Base-by-base conservation (phyloP, 2,797 vertebrate genomes). In the Sebastolobus altivelis region DNA sequence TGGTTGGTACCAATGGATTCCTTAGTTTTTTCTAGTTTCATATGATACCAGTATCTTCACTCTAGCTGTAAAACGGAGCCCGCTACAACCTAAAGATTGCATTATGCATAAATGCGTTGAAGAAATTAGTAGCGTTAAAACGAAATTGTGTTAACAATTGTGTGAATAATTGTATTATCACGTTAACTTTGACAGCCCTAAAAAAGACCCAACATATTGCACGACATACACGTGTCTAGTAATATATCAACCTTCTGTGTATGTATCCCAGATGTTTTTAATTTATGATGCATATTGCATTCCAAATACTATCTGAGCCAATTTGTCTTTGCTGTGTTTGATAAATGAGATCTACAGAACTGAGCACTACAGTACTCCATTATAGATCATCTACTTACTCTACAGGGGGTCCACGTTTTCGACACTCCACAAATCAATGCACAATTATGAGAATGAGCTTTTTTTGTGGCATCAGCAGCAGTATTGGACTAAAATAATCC, bases 401-500 rank as follows among this genome's bases (percentile, higher is more conserved):
- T 8, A 61, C 27, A 83, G 38, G 20, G 37, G 38, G 18, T 31
- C 43, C 31, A 61, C 16, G 31, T 69, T 78, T 65, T 49, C 22
- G 10, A 72, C 60, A 56, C 56, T 43, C 54, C 52, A 75, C 62
- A 73, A 77, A 82, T 83, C 73, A 74, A 31, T 37, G 3, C n/a
- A 7, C 43, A 77, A 33, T 83, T 43, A 59, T 46, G 49, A 54
- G 8, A n/a, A 54, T 54, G 8, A 22, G 49, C 46, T 49, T 20
- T 49, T 49, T 49, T 49, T 49, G 46, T 3, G 20, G 46, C 27
- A 59, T n/a, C 25, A 56, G 25, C 27, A 59, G 20, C 25, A 61
- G n/a, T 14, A 16, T 62, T 33, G 73, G 37, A 74, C 38, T 68
- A 18, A 54, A 69, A 65, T 72, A 70, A 75, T 37, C 29, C 63